Base-by-base conservation (phyloP, 2,113 vertebrate genomes). In the Scalopus aquaticus region DNA sequence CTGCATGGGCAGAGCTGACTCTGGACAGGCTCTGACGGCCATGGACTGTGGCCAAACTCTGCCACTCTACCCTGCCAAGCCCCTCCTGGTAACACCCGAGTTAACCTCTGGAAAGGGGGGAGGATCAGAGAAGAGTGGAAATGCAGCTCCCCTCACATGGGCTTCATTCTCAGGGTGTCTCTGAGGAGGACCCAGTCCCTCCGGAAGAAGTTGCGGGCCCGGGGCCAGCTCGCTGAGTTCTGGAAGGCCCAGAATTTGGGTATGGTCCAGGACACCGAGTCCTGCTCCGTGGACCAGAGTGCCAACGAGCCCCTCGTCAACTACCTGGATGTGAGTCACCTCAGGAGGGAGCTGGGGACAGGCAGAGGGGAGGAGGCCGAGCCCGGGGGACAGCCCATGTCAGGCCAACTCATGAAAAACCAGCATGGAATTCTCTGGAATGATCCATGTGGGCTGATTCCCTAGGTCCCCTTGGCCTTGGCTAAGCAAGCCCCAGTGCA, bases 291-390 rank as follows among this genome's bases (percentile, higher is more conserved):
- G 58, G 96, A 96, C 54, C 67, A 5, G 2, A 86, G 96, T 9
- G 30, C 37, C 90, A 98, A 39, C 0, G 98, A 99, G 89, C 98
- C 98, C 28, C 98, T 99, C 92, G 64, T 98, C 95, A 99, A 97
- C 97, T 99, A 98, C 96, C 32, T 98, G 97, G 98, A 99, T 1
- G 98, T 99, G 97, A 98, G 98, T 35, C 65, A 5, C 10, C 72
- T 51, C 0, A 12, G 70, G 5, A 1, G 17, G 60, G 76, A 49
- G 26, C 22, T 32, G 22, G 58, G 0, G 2, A 39, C 54, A 9
- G 9, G n/a, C 9, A 3, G 19, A 10, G 1, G 26, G 84, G 35
- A 74, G 78, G 37, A 28, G 15, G 56, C 1, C 13, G 3, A 1
- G 86, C 19, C 42, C 64, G 44, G 60, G n/a, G 49, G 20, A 5